Evolutionary conservation across 2,888 invertebrate genomes (phyloP).

Genomic region (Trypoxylon attenuatum): DNA sequence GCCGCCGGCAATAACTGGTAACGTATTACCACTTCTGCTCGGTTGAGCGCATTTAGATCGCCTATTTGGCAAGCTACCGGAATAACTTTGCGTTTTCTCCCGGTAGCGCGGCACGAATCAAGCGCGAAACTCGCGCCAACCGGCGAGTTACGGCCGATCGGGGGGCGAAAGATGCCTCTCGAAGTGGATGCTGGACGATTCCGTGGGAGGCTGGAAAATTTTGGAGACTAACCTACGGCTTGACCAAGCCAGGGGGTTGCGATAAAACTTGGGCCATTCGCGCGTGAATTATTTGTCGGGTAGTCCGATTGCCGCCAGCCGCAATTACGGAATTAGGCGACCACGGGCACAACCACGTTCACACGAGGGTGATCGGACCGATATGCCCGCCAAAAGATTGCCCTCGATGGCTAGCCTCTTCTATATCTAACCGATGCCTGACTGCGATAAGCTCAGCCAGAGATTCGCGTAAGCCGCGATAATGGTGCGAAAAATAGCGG

Average conservation of each 20-base stretch:
- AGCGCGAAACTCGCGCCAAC: conserved; percentile 55
- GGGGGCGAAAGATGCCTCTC: background rate
- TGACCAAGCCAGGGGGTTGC: conserved; percentile 9
- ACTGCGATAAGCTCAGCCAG: conserved; percentile 27
- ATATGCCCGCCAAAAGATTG: conserved; percentile 16
- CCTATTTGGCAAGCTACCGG: conserved; percentile 67
- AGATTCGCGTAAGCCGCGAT: conserved; percentile 34
- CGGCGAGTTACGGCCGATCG: conserved; percentile 39
- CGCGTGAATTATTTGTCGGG: conserved; percentile 51
- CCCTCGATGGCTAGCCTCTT: conserved; percentile 16
- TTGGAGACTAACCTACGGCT: too few relatives aligned
- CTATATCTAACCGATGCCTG: conserved; percentile 28
- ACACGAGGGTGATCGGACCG: conserved; percentile 40
- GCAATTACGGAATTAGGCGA: conserved; percentile 54
- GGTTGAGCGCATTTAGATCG: conserved; percentile 70
- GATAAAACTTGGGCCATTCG: conserved; percentile 51
- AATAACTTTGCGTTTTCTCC: conserved; percentile 68
- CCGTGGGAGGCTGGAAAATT: too few relatives aligned
- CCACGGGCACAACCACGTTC: conserved; percentile 29
- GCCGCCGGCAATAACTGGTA: conserved; percentile 68
- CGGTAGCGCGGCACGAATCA: conserved; percentile 53
- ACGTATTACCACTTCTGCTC: conserved; percentile 70
- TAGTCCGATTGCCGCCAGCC: conserved; percentile 32
- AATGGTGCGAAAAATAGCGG: conserved; percentile 39
- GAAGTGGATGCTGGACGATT: too few relatives aligned